These are phyloP conservation scores for Taenioides sp. DNA, from an alignment of 2,797 vertebrate species.

Conservation along the genomic window DNA sequence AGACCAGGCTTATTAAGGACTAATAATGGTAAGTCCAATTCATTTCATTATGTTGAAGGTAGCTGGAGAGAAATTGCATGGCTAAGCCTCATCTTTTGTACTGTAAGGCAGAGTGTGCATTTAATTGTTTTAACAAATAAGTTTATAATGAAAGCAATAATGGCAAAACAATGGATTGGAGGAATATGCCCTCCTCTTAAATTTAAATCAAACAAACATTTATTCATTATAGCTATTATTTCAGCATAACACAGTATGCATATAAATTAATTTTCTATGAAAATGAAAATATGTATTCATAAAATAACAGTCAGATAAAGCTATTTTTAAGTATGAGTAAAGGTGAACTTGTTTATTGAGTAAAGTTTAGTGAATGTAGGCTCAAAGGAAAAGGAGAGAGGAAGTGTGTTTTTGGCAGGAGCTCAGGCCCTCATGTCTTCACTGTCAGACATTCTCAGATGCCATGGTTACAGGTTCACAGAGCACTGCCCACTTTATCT, in stretches of 20 bases:
- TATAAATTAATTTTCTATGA: too few relatives aligned
- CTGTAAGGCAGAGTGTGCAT: not conserved
- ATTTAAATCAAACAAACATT: not conserved
- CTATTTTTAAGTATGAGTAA: not conserved
- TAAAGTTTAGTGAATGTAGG: constrained; percentile 34
- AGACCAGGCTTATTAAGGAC: not conserved
- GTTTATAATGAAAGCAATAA: too few relatives aligned
- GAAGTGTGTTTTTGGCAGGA: constrained; percentile 62
- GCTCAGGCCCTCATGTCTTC: constrained; percentile 59
- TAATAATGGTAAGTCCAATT: too few relatives aligned
- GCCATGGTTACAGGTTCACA: constrained; percentile 73
- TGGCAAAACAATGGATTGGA: not conserved
- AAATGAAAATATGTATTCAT: not conserved
- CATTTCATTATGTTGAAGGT: too few relatives aligned
- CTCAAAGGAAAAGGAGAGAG: constrained; percentile 58
- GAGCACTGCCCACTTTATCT: constrained; percentile 44
- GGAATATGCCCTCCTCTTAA: not conserved
- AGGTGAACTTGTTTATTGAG: not conserved
- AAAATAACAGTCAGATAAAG: not conserved
- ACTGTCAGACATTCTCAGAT: constrained; percentile 77
- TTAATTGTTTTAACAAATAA: too few relatives aligned
- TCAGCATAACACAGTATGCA: not conserved
- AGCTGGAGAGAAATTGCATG: too few relatives aligned
- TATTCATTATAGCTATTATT: too few relatives aligned
- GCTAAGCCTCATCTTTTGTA: not conserved